phyloP scores from a whole-genome alignment of 2,113 vertebrate species.

The Acanthochromis polyacanthus region DNA sequence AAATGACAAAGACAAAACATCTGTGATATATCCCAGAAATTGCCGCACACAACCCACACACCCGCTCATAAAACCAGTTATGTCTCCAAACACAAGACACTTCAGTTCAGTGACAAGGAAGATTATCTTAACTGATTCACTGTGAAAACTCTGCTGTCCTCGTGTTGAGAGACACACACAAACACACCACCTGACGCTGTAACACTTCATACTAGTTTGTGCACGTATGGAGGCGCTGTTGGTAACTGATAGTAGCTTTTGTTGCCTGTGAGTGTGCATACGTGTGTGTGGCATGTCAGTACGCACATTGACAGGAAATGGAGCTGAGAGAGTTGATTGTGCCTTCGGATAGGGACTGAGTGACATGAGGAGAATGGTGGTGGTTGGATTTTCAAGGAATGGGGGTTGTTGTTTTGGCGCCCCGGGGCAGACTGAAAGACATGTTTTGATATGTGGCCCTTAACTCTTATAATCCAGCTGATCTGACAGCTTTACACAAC shows the following conservation, averaged over 20 bases:
- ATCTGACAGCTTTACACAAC: slow-evolving; percentile 47
- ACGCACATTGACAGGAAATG: slow-evolving; percentile 53
- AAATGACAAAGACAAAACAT: background rate
- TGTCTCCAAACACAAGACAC: slow-evolving; percentile 6
- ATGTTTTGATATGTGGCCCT: slow-evolving; percentile 73
- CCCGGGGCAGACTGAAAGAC: slow-evolving; percentile 61
- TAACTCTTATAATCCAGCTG: slow-evolving; percentile 65
- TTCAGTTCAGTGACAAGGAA: slow-evolving; percentile 9
- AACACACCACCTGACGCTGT: background rate
- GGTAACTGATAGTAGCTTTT: slow-evolving; percentile 35
- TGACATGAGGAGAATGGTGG: slow-evolving; percentile 63
- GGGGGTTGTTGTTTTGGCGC: slow-evolving; percentile 68
- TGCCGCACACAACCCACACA: slow-evolving; percentile 8
- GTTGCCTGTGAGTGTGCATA: slow-evolving; percentile 23
- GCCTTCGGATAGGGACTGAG: slow-evolving; percentile 58
- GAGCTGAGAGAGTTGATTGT: slow-evolving; percentile 70
- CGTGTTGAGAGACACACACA: slow-evolving; percentile 29
- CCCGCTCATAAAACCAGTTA: slow-evolving; percentile 12
- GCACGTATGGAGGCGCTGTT: slow-evolving; percentile 2
- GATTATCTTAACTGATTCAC: slow-evolving; percentile 38
- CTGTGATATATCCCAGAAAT: background rate
- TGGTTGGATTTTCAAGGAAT: slow-evolving; percentile 44
- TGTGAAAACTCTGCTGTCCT: slow-evolving; percentile 4
- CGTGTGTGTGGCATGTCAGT: slow-evolving; percentile 31
- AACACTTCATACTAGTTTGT: slow-evolving; percentile 30